Evolutionary conservation across 2,113 vertebrate species (phyloP), one percentile per base, ranked within the genome.

Genomic region (Apteryx mantelli): DNA sequence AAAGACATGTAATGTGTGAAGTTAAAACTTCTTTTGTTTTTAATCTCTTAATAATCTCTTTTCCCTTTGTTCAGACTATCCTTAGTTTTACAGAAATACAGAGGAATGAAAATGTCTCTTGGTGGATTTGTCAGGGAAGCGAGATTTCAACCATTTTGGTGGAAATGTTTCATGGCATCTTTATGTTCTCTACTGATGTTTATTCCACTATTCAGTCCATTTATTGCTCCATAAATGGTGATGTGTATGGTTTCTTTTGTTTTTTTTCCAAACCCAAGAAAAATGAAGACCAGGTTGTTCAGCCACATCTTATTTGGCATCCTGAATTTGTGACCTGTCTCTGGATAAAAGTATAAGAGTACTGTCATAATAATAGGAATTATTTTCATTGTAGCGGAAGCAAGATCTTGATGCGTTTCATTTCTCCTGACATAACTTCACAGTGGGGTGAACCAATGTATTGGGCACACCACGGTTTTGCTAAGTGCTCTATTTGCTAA

Each of bases 11-110:
- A 95, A 97, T 95, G 85, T 92, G 88, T 1, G 7, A 92, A 91
- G 93, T 83, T 97, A 93, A 96, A 97, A 96, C 93, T 96, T 89
- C 82, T 96, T 98, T 96, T 96, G 58, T 92, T 97, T 97, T 97
- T 96, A 96, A 97, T 97, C 96, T 97, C 93, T 95, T 97, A 97
- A 97, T 97, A 90, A 97, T 97, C 82, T 96, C 80, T 94, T 96
- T 95, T 97, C 56, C 86, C 83, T 97, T 95, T 97, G 75, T 95
- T 94, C 91, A 90, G 70, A 63, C 96, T 95, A 85, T 77, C 55
- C 76, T 97, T 93, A 84, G 58, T 60, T 97, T 97, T 90, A 86
- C 46, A 82, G 82, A 96, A 95, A 84, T 64, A 95, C 17, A 93
- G 91, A 78, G 58, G 90, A 94, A 96, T 93, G 92, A 95, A 93